Evolutionary conservation across 2,888 invertebrate genomes (phyloP).

Genomic region (Heliconius ismenius): DNA sequence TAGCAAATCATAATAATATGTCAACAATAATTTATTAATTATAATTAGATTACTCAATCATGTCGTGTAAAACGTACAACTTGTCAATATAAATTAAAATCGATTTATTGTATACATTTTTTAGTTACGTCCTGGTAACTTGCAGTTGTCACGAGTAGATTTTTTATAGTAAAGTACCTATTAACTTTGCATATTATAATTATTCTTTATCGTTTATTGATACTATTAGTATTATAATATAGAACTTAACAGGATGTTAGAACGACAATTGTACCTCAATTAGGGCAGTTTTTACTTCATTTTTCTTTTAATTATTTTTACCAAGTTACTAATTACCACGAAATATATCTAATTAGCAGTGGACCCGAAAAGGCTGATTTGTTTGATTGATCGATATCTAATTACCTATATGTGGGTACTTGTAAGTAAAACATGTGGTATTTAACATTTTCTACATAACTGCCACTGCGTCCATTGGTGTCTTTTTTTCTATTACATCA

Average conservation of each 20-base stretch:
- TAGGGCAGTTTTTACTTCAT: too few relatives aligned
- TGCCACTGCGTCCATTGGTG: too few relatives aligned
- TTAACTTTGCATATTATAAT: conserved; percentile 11
- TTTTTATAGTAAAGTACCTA: conserved; percentile 6
- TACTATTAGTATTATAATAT: neutral
- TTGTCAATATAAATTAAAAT: conserved; percentile 23
- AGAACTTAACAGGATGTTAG: conserved; percentile 17
- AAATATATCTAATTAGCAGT: too few relatives aligned
- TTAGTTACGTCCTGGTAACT: conserved; percentile 17
- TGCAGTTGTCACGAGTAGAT: conserved; percentile 20
- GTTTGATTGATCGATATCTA: too few relatives aligned
- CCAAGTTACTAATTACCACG: too few relatives aligned
- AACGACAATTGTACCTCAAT: neutral
- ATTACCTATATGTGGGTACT: too few relatives aligned
- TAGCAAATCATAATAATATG: neutral
- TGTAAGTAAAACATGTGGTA: too few relatives aligned
- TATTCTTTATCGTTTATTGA: neutral
- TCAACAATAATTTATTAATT: neutral
- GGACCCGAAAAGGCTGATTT: too few relatives aligned
- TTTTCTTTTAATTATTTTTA: too few relatives aligned
- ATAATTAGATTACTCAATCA: conserved; percentile 10
- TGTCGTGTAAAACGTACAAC: neutral
- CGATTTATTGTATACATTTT: conserved; percentile 17
- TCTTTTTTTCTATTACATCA: neutral
- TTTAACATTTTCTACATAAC: too few relatives aligned